Percentiles rank a stretch among this genome's conserved stretches.
phyloP scores from a whole-genome alignment of 2,797 vertebrate genomes.

The Odontamblyopus rebecca region DNA sequence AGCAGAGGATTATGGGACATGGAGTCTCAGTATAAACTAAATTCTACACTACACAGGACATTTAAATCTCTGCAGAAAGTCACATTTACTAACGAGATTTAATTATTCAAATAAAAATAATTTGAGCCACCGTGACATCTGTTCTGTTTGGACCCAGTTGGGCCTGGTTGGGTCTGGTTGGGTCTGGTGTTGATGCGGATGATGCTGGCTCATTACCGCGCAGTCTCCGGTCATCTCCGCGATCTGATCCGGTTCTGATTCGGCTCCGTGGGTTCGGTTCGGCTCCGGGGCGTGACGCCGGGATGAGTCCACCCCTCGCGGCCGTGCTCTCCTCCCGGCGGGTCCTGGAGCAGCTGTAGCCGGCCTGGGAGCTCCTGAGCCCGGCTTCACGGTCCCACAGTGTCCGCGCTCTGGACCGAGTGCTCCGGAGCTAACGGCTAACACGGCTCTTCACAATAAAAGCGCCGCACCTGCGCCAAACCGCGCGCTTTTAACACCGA shows the following conservation, averaged over 20 bases:
- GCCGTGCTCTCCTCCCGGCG: not conserved
- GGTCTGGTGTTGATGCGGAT: not conserved
- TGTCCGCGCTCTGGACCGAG: not conserved
- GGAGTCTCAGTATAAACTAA: no score
- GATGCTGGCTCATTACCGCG: slow-evolving; percentile 3
- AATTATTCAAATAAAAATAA: no score
- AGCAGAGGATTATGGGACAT: no score
- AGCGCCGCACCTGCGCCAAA: not conserved
- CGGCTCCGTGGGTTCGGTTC: not conserved
- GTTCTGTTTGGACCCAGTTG: no score
- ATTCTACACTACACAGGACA: no score
- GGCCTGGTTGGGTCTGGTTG: not conserved
- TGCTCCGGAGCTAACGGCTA: slow-evolving; percentile 5
- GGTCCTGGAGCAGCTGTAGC: not conserved
- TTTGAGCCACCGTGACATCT: no score
- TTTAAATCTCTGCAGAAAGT: no score
- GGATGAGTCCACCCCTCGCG: not conserved
- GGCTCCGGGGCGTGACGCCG: not conserved
- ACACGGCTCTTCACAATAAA: slow-evolving; percentile 8
- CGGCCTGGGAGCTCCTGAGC: not conserved
- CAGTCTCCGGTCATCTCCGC: slow-evolving; percentile 1
- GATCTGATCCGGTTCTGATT: not conserved
- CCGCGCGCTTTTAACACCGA: no score
- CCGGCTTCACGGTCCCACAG: not conserved
- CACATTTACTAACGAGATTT: no score